These are phyloP conservation scores for Macrotis lagotis DNA, from an alignment of 2,113 vertebrate species.

Conservation along the genomic window DNA sequence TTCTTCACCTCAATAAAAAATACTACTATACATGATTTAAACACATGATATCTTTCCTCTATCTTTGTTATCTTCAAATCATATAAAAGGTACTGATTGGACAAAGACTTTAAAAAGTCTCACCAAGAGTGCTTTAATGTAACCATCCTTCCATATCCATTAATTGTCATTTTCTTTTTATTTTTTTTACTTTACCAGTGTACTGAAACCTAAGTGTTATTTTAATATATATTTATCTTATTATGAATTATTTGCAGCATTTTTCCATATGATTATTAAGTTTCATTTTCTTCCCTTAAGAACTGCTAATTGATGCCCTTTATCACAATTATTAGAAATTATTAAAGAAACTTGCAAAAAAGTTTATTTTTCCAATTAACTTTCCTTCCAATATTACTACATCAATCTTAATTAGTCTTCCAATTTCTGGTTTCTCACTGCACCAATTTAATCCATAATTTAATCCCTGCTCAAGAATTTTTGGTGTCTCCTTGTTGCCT, in stretches of 20 bases:
- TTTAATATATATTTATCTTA: background rate
- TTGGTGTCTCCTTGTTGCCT: background rate
- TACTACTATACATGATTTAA: background rate
- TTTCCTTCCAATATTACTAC: background rate
- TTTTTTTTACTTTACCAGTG: background rate
- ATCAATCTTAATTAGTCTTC: background rate
- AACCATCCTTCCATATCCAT: background rate
- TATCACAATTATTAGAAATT: background rate
- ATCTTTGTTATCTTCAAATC: background rate
- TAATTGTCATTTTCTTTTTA: background rate
- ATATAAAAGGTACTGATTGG: background rate
- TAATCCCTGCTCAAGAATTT: background rate
- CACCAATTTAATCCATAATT: background rate
- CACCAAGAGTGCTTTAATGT: background rate
- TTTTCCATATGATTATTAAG: background rate
- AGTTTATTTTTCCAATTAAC: background rate
- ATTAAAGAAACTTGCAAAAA: background rate
- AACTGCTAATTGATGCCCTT: background rate
- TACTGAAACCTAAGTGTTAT: background rate
- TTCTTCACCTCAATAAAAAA: background rate
- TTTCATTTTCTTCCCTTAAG: background rate
- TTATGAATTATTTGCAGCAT: background rate
- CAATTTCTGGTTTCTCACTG: background rate
- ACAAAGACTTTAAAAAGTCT: background rate
- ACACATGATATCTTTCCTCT: background rate